Evolutionary conservation across 2,113 vertebrate species (phyloP), one percentile per base, ranked within the genome.

Genomic region (Mus musculus): DNA sequence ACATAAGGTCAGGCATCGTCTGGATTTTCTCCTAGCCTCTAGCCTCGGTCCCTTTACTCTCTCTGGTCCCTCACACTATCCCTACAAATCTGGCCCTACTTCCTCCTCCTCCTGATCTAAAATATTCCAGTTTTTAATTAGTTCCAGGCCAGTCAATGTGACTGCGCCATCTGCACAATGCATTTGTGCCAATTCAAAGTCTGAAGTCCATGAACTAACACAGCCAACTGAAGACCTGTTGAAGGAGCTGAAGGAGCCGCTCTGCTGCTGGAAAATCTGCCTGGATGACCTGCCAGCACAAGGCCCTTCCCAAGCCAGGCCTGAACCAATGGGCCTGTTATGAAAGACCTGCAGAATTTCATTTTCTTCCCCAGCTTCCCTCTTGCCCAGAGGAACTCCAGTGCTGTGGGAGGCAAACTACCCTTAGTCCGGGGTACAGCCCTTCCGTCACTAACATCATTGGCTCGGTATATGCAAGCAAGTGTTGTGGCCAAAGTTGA

Each of bases 51-150:
- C 97, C 96, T 95, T 92, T 96, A 84, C 84, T 98, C 89, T 97
- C 97, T 98, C 95, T 95, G 97, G 87, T 96, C 77, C 52, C 98
- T 98, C 98, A 96, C 96, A 90, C 96, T 97, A 84, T 96, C 97
- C 97, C 97, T 97, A 97, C 98, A 98, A 98, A 98, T 97, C 98
- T 98, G 98, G 98, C 98, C 96, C 93, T 90, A 77, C 97, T 98
- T 98, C 97, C 95, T 97, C 97, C 95, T 97, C 97, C 98, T 97
- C 97, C 98, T 98, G 98, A 98, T 98, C 98, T 98, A 97, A 98
- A 98, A 98, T 98, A 98, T 98, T 99, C 98, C 98, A 98, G 98
- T 97, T 96, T 99, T 98, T 99, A 99, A 99, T 99, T 98, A 98
- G 97, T 98, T 99, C 98, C 99, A 99, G 98, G 96, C 98, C 97